Conservation (phyloP, 2,113 vertebrate species). For the Vulpes vulpes region DNA sequence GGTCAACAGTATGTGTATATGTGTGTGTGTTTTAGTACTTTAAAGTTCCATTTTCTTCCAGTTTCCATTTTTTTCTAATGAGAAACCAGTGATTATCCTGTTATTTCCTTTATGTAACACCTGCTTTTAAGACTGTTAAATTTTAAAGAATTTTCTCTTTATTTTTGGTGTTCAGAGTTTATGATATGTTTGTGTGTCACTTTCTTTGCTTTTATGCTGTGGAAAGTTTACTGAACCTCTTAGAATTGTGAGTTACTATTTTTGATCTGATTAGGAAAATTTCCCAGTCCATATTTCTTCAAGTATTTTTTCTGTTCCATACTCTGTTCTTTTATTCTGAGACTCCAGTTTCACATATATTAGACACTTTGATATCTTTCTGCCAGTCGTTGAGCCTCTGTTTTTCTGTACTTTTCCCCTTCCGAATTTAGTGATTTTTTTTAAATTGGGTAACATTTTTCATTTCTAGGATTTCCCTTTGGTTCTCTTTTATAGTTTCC, state of each 20-base stretch:
- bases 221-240: constrained; percentile 11
- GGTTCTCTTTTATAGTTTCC: background rate
- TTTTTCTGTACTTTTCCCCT: background rate
- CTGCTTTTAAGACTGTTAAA: background rate
- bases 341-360: background rate
- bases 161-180: background rate
- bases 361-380: background rate
- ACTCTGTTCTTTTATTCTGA: background rate
- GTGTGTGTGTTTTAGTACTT: background rate
- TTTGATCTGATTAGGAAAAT: constrained; percentile 8
- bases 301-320: background rate
- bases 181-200: background rate
- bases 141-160: background rate
- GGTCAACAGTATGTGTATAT: background rate
- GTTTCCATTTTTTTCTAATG: background rate
- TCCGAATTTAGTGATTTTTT: background rate
- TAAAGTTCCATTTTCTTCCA: background rate
- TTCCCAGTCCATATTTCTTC: background rate
- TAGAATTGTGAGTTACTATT: constrained; percentile 22
- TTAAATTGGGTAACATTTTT: background rate
- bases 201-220: background rate
- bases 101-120: background rate
- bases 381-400: background rate
- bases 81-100: background rate
- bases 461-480: background rate